Evolutionary conservation across 2,113 vertebrate species (phyloP).

Genomic region (Cyprinodon brontotheroides): DNA sequence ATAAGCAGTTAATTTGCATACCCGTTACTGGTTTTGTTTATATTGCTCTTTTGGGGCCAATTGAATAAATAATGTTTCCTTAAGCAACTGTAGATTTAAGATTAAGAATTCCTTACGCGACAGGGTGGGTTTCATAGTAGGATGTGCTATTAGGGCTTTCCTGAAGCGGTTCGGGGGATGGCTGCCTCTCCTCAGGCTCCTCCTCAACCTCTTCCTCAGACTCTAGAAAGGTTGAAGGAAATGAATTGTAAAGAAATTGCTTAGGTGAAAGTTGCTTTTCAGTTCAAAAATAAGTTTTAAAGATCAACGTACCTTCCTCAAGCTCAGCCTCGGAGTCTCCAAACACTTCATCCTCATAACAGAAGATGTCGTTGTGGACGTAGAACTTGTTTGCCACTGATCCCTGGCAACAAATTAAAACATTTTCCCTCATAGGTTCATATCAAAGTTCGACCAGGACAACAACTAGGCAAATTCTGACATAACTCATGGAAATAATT

Average conservation of each 20-base stretch:
- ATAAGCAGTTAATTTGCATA: neutral
- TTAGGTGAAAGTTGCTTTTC: neutral
- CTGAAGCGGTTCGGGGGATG: slow-evolving; percentile 90
- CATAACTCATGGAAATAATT: neutral
- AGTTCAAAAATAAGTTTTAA: neutral
- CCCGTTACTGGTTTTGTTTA: neutral
- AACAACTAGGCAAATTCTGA: too few relatives aligned
- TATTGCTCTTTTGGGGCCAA: neutral
- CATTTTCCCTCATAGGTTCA: neutral
- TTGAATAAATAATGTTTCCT: neutral
- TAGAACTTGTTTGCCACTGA: slow-evolving; percentile 99
- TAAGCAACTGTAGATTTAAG: neutral
- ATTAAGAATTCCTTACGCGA: slow-evolving; percentile 80
- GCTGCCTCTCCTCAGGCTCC: slow-evolving; percentile 89
- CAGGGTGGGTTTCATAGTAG: slow-evolving; percentile 90
- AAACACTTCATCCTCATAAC: slow-evolving; percentile 98
- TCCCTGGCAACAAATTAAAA: slow-evolving; percentile 77
- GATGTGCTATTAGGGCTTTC: slow-evolving; percentile 86
- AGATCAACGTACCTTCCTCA: slow-evolving; percentile 87
- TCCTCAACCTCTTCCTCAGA: slow-evolving; percentile 96
- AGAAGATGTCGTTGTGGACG: slow-evolving; percentile 99
- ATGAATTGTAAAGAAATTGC: neutral
- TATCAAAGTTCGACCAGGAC: neutral
- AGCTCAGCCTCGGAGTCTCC: slow-evolving; percentile 97
- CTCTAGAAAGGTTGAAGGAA: slow-evolving; percentile 73